phyloP scores from a whole-genome alignment of 2,113 vertebrate species.

The Alligator sinensis region DNA sequence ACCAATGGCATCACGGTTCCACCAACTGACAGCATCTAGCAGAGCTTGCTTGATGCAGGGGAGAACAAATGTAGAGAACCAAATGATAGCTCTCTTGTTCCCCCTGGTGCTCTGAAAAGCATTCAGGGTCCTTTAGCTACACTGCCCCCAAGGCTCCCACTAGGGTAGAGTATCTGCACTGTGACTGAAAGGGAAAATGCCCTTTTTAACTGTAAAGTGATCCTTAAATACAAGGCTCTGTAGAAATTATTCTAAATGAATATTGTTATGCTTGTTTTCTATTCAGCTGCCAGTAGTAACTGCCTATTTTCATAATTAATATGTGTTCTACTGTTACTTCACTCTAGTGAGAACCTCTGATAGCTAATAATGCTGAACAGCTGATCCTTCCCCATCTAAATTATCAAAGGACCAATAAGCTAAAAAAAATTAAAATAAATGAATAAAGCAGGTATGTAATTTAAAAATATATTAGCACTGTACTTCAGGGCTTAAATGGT shows the following conservation, averaged over 20 bases:
- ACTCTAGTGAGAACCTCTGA: background rate
- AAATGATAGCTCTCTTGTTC: too few relatives aligned
- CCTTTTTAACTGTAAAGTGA: background rate
- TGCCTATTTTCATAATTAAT: constrained; percentile 44
- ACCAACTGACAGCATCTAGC: constrained; percentile 23
- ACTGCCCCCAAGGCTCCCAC: constrained; percentile 15
- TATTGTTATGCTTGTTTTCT: constrained; percentile 25
- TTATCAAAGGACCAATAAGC: background rate
- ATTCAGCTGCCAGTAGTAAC: constrained; percentile 37
- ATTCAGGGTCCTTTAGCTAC: background rate
- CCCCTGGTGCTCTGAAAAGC: too few relatives aligned
- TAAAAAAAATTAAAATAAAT: background rate
- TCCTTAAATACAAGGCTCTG: background rate
- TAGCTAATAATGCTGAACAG: background rate
- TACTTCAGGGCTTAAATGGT: background rate
- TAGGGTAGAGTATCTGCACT: background rate
- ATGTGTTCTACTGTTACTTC: background rate
- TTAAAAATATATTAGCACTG: background rate
- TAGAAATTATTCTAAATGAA: constrained; percentile 21
- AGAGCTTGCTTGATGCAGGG: background rate
- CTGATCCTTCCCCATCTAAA: background rate
- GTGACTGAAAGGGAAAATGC: background rate
- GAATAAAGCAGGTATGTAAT: background rate
- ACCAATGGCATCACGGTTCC: background rate
- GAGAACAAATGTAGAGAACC: constrained; percentile 56